These are phyloP conservation scores for Chromobotia macracanthus DNA, from an alignment of 2,797 vertebrate species.

Conservation along the genomic window DNA sequence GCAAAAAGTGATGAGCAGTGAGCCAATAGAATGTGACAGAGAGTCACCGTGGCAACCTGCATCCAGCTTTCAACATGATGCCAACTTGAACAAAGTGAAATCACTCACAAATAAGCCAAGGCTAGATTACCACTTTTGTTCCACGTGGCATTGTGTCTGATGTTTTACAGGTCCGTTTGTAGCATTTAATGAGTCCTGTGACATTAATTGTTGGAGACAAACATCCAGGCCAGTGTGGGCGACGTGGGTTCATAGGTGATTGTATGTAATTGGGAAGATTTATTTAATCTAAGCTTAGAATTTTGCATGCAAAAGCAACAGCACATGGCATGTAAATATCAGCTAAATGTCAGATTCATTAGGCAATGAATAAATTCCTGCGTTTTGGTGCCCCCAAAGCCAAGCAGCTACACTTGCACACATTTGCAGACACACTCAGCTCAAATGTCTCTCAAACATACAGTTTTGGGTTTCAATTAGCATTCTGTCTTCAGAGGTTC, in stretches of 20 bases:
- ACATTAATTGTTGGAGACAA: constrained; percentile 64
- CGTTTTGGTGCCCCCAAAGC: constrained; percentile 61
- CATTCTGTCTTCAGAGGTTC: constrained; percentile 26
- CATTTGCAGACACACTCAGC: constrained; percentile 43
- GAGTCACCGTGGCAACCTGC: constrained; percentile 63
- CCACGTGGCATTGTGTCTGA: constrained; percentile 12
- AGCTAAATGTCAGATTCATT: constrained; percentile 83
- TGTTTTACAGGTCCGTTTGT: constrained; percentile 37
- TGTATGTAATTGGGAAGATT: constrained; percentile 73
- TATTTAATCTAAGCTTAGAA: constrained; percentile 75
- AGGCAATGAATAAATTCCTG: constrained; percentile 66
- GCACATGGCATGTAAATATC: constrained; percentile 77
- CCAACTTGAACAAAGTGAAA: constrained; percentile 65
- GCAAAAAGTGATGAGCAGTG: constrained; percentile 63
- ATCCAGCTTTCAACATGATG: constrained; percentile 62
- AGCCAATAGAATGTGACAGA: constrained; percentile 72
- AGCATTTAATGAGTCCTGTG: constrained; percentile 55
- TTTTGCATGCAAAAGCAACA: constrained; percentile 71
- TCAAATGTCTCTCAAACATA: constrained; percentile 22
- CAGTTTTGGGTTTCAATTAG: constrained; percentile 39
- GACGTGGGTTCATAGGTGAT: constrained; percentile 70
- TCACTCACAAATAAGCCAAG: constrained; percentile 60
- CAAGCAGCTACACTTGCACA: constrained; percentile 44
- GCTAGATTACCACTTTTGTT: background rate
- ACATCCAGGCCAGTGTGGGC: constrained; percentile 58